Evolutionary conservation across 2,113 vertebrate species (phyloP).

Genomic region (Perca fluviatilis): DNA sequence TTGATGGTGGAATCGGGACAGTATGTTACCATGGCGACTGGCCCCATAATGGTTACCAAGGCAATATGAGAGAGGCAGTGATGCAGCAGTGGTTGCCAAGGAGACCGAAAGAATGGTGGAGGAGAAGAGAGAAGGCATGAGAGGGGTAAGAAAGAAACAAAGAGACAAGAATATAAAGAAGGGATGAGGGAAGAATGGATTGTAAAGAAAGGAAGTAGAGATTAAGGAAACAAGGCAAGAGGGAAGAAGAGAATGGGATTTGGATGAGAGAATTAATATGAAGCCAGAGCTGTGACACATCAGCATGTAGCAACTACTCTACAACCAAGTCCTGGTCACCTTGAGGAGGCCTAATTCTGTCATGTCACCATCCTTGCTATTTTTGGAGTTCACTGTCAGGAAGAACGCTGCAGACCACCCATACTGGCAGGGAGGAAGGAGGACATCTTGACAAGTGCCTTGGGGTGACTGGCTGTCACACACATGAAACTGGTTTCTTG

Average conservation of each 20-base stretch:
- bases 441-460: slow-evolving; percentile 20
- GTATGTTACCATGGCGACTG: slow-evolving; percentile 77
- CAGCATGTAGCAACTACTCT: slow-evolving; percentile 5
- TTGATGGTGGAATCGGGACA: slow-evolving; percentile 81
- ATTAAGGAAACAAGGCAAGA: not conserved
- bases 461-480: slow-evolving; percentile 16
- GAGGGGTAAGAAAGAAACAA: not conserved
- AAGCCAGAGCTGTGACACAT: slow-evolving; percentile 10
- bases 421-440: not conserved
- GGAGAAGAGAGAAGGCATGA: slow-evolving; percentile 9
- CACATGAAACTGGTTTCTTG: not conserved
- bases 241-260: not conserved
- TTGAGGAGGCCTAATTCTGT: slow-evolving; percentile 47
- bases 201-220: not conserved
- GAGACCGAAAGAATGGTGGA: slow-evolving; percentile 59
- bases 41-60: slow-evolving; percentile 68
- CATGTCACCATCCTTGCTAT: slow-evolving; percentile 47
- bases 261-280: not conserved
- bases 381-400: slow-evolving; percentile 32
- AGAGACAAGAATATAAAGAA: not conserved
- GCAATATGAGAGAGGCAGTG: slow-evolving; percentile 67
- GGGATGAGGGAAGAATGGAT: not conserved
- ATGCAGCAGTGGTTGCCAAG: slow-evolving; percentile 78
- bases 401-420: slow-evolving; percentile 1
- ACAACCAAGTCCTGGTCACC: slow-evolving; percentile 51